Conservation (phyloP, 2,797 vertebrate genomes). For the Argyrosomus regius region DNA sequence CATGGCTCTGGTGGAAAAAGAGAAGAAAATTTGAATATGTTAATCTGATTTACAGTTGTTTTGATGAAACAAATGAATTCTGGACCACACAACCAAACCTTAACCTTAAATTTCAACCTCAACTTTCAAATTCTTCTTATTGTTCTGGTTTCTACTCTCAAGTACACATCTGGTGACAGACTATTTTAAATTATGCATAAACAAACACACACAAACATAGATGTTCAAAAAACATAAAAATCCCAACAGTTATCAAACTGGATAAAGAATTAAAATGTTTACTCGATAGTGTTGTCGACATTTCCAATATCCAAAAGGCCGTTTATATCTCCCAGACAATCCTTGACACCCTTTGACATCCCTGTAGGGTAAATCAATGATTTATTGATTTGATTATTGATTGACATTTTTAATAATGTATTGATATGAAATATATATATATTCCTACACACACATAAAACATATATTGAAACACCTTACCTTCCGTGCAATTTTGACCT, state of each 20-base stretch:
- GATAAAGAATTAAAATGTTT: slow-evolving; percentile 13
- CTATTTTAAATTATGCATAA: not conserved
- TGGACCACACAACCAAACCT: not conserved
- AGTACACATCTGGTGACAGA: not conserved
- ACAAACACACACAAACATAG: not conserved
- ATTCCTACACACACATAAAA: too few species aligned
- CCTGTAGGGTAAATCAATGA: not conserved
- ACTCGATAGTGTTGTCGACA: accelerated
- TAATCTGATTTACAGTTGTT: not conserved
- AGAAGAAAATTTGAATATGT: not conserved
- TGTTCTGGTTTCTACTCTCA: not conserved
- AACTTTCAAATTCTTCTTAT: not conserved
- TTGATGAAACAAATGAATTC: slow-evolving; percentile 13
- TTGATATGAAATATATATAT: too few species aligned
- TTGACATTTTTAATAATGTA: not conserved
- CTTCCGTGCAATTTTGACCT: too few species aligned
- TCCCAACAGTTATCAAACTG: not conserved
- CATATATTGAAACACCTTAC: too few species aligned
- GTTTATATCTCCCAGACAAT: accelerated
- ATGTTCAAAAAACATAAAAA: not conserved
- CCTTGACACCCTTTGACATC: too few species aligned
- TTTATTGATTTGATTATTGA: not conserved
- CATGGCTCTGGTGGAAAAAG: slow-evolving; percentile 32
- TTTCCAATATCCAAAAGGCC: accelerated
- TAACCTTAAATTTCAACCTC: not conserved